Conservation (phyloP, 2,113 vertebrate genomes). For the Phoenicopterus ruber region DNA sequence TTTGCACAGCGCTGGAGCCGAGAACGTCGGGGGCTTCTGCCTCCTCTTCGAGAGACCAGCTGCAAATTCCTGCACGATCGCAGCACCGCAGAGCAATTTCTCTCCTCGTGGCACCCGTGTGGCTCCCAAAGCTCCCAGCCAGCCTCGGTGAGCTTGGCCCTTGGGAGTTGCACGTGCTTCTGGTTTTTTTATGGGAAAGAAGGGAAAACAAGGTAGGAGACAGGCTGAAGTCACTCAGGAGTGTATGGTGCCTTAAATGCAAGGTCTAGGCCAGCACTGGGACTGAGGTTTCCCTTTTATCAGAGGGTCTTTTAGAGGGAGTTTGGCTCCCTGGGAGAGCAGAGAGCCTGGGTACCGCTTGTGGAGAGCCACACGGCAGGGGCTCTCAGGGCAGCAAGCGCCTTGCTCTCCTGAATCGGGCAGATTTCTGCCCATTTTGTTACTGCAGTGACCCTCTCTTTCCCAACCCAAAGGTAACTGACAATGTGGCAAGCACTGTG, state of each 20-base stretch:
- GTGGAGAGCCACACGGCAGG: neutral
- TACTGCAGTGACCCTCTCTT: neutral
- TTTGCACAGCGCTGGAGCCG: rapidly evolving
- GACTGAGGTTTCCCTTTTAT: neutral
- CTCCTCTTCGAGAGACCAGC: neutral
- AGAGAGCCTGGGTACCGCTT: neutral
- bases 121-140: neutral
- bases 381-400: neutral
- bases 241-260: neutral
- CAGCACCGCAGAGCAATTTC: rapidly evolving
- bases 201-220: neutral
- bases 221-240: neutral
- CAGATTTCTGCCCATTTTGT: neutral
- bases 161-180: neutral
- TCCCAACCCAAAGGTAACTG: neutral
- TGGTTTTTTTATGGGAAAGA: neutral
- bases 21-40: rapidly evolving
- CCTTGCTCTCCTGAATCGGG: neutral
- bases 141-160: neutral
- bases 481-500: rapidly evolving
- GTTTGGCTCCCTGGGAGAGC: neutral
- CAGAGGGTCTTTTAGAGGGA: neutral
- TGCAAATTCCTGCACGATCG: neutral
- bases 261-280: neutral
- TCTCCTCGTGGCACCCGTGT: rapidly evolving